A percentile compares a stretch with the other conserved stretches of the same genome.
Conservation (phyloP, 2,888 invertebrate species). For the Rosalia funebris region DNA sequence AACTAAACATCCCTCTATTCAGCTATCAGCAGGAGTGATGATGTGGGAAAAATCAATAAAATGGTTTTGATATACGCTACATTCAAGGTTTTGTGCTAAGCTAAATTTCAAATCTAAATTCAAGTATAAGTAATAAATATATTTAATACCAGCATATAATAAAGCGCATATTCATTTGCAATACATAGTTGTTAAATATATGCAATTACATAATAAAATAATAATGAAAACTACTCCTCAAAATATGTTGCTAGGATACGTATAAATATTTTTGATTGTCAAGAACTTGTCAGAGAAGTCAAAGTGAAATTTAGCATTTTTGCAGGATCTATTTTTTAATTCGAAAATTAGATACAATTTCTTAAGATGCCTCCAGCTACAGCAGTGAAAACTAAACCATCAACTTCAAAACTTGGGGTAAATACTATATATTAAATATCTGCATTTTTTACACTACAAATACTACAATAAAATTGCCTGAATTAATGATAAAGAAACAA, state of each 20-base stretch:
- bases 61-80: constrained; percentile 30
- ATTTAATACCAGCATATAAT: too few species aligned
- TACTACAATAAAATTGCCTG: too few species aligned
- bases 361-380: constrained; percentile 47
- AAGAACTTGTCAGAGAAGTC: constrained; percentile 14
- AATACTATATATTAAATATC: constrained; percentile 7
- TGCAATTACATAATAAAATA: too few species aligned
- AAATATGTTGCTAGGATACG: constrained; percentile 27
- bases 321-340: neutral
- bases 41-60: constrained; percentile 43
- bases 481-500: too few species aligned
- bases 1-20: constrained; percentile 14
- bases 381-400: constrained; percentile 38
- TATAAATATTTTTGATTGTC: constrained; percentile 9
- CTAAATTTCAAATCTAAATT: neutral
- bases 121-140: too few species aligned
- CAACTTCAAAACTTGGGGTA: constrained; percentile 33
- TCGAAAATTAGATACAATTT: neutral
- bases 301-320: constrained; percentile 13
- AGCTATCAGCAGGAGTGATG: constrained; percentile 4
- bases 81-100: constrained; percentile 12
- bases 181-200: too few species aligned
- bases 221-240: too few species aligned
- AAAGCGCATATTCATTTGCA: too few species aligned
- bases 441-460: too few species aligned